These are phyloP conservation scores for Stratiomys singularior DNA, from an alignment of 2,888 invertebrate species.

Conservation along the genomic window DNA sequence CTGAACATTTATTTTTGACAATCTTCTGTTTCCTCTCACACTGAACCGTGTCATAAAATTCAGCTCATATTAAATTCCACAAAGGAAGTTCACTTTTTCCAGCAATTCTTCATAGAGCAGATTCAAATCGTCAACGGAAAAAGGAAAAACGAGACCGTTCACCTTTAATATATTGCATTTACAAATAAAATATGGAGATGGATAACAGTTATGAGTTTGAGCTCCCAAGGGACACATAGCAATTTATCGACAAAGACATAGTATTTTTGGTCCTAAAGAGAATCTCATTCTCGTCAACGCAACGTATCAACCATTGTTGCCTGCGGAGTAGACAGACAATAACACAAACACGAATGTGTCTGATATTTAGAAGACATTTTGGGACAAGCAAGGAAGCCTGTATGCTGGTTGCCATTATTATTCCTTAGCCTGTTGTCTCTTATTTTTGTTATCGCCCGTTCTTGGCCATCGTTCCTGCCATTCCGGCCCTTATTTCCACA, in stretches of 20 bases:
- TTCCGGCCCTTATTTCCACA: background rate
- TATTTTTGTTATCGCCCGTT: background rate
- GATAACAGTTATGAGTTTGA: constrained; percentile 42
- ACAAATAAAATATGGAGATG: constrained; percentile 39
- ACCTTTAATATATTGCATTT: constrained; percentile 21
- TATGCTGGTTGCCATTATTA: background rate
- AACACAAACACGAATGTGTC: background rate
- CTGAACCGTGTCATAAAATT: too few species aligned
- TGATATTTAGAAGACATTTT: background rate
- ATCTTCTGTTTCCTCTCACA: too few species aligned
- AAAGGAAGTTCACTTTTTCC: too few species aligned
- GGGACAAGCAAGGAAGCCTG: too few species aligned
- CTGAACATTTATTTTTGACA: too few species aligned
- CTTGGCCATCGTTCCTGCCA: background rate
- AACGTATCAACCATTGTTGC: background rate
- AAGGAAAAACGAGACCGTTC: background rate
- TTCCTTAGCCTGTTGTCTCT: background rate
- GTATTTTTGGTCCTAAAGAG: background rate
- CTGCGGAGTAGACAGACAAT: background rate
- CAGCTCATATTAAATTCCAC: background rate
- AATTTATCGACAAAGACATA: constrained; percentile 38
- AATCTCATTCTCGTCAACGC: constrained; percentile 5
- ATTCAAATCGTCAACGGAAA: background rate
- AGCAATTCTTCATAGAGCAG: too few species aligned
- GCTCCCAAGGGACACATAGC: constrained; percentile 28